Percentiles rank a stretch among this genome's conserved stretches.
Evolutionary conservation across 92 coral and sea anemone genomes (phyloP).

Genomic region (Micromussa lordhowensis): DNA sequence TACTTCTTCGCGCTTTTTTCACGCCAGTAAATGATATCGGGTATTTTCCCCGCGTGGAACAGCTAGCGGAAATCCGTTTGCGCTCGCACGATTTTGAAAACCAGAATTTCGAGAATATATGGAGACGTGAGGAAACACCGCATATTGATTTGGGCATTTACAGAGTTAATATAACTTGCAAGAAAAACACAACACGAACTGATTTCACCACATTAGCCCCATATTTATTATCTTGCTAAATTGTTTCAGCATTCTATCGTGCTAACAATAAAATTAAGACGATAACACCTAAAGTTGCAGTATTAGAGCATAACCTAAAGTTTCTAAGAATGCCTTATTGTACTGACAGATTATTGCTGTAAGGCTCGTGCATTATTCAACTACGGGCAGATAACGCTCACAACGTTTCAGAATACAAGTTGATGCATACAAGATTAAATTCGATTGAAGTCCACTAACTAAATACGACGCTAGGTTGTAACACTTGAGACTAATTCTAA

Average conservation of each 20-base stretch:
- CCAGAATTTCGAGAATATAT: too few relatives aligned
- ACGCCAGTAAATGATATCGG: too few relatives aligned
- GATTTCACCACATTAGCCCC: constrained; percentile 15
- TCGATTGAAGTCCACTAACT: background rate
- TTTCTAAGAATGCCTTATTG: background rate
- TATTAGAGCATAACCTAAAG: background rate
- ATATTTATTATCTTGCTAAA: background rate
- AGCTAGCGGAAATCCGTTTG: too few relatives aligned
- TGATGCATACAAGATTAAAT: background rate
- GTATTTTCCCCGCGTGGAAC: too few relatives aligned
- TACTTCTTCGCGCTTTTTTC: too few relatives aligned
- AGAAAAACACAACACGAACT: background rate
- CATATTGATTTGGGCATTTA: background rate
- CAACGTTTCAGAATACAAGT: background rate
- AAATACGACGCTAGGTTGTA: background rate
- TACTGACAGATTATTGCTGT: background rate
- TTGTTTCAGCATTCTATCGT: background rate
- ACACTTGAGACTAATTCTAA: background rate
- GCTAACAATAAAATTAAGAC: background rate
- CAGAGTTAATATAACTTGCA: background rate
- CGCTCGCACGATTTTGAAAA: too few relatives aligned
- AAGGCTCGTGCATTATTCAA: background rate
- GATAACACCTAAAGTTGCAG: background rate
- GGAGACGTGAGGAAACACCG: background rate
- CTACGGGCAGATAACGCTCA: background rate